These are phyloP conservation scores for Zosterops hypoxanthus DNA, from an alignment of 2,113 vertebrate genomes.

Conservation along the genomic window DNA sequence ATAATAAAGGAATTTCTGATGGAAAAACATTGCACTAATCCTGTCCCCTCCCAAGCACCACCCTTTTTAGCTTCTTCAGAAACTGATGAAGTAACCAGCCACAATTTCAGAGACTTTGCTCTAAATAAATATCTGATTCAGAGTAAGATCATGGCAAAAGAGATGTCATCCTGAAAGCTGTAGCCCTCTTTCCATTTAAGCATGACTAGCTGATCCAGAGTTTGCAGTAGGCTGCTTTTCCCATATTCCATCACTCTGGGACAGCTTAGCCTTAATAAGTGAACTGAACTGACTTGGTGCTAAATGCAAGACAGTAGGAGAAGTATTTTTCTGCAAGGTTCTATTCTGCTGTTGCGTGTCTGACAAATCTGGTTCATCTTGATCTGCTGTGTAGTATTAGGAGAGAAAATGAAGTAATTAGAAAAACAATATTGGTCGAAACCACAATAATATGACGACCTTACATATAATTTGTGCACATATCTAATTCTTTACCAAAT, in stretches of 20 bases:
- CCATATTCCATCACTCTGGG: not conserved
- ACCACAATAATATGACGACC: not conserved
- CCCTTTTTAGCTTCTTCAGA: not conserved
- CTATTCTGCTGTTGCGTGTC: not conserved
- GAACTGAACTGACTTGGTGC: not conserved
- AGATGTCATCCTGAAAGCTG: slow-evolving; percentile 7
- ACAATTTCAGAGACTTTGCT: not conserved
- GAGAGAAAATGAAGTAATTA: not conserved
- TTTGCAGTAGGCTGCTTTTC: not conserved
- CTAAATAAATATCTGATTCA: slow-evolving; percentile 43
- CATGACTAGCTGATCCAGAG: not conserved
- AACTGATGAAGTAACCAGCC: slow-evolving; percentile 5
- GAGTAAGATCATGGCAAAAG: slow-evolving; percentile 55
- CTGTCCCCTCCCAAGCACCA: slow-evolving; percentile 19
- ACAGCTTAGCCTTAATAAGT: not conserved
- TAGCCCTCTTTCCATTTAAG: not conserved
- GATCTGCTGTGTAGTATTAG: not conserved
- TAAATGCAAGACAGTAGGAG: not conserved
- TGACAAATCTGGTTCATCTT: not conserved
- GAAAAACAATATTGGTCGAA: not conserved
- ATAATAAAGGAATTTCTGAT: not conserved
- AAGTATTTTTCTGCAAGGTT: not conserved
- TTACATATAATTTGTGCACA: not conserved
- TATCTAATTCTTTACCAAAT: not conserved
- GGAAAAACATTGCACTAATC: not conserved